phyloP scores from a whole-genome alignment of 1,140 invertebrate genomes.

The Calliopsis andreniformis region DNA sequence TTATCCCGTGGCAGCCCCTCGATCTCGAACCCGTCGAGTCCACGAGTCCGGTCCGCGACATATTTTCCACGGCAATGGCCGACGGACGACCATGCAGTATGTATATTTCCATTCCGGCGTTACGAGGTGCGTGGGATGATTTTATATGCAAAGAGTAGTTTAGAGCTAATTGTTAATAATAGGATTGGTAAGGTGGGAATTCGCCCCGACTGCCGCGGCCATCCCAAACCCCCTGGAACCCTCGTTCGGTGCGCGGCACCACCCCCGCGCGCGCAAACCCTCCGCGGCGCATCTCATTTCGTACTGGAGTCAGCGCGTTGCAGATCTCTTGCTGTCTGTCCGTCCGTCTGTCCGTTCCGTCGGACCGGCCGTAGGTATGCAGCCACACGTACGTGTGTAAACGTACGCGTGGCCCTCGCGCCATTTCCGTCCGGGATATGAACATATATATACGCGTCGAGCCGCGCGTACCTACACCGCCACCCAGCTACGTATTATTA shows the following conservation, averaged over 20 bases:
- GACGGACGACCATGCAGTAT: conserved; percentile 79
- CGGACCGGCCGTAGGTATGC: conserved; percentile 55
- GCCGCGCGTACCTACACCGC: conserved; percentile 58
- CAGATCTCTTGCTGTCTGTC: conserved; percentile 65
- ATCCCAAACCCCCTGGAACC: conserved; percentile 24
- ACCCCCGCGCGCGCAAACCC: conserved; percentile 30
- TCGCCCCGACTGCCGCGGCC: conserved; percentile 63
- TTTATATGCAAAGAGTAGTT: conserved; percentile 82
- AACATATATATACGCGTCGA: conserved; percentile 53
- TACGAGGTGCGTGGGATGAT: conserved; percentile 78
- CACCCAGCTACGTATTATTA: conserved; percentile 75
- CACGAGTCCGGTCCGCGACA: conserved; percentile 45
- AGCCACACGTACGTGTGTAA: conserved; percentile 40
- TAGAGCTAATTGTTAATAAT: conserved; percentile 82
- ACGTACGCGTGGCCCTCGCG: conserved; percentile 26
- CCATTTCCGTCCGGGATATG: conserved; percentile 61
- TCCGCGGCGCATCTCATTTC: conserved; percentile 72
- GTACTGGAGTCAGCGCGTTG: conserved; percentile 69
- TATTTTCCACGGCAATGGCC: conserved; percentile 67
- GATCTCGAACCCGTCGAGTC: conserved; percentile 4
- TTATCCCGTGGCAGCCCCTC: background rate
- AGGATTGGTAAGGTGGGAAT: conserved; percentile 82
- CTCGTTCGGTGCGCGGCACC: conserved; percentile 43
- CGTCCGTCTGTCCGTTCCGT: conserved; percentile 64
- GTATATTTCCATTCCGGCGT: conserved; percentile 81